Percentiles rank a stretch among this genome's conserved stretches.
phyloP scores from a whole-genome alignment of 2,113 vertebrate species.

The Desmodus rotundus region DNA sequence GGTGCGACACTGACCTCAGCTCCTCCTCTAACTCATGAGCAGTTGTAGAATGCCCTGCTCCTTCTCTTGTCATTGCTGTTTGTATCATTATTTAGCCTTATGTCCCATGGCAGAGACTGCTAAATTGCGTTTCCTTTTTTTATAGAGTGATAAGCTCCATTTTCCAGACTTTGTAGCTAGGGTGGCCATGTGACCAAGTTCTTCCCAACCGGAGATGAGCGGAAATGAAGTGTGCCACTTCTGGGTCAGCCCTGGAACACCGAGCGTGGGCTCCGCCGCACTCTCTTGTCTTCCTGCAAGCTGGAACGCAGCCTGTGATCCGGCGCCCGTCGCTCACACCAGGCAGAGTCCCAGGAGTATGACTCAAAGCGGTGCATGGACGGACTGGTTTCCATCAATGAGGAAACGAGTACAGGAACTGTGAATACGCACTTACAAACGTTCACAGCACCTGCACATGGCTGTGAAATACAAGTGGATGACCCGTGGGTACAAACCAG shows the following conservation, averaged over 20 bases:
- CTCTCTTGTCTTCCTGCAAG: not conserved
- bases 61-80: not conserved
- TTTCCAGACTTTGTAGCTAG: not conserved
- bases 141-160: not conserved
- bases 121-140: not conserved
- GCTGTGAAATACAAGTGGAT: not conserved
- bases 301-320: not conserved
- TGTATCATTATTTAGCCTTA: not conserved
- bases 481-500: not conserved
- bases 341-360: not conserved
- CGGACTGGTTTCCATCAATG: not conserved
- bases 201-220: not conserved
- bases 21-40: not conserved
- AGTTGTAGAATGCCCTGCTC: not conserved
- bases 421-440: not conserved
- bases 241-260: not conserved
- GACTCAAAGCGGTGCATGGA: not conserved
- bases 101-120: not conserved
- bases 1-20: not conserved
- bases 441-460: not conserved
- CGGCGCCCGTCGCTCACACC: not conserved
- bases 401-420: not conserved
- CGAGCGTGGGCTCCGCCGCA: accelerated
- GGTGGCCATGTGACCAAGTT: no score
- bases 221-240: not conserved